These are phyloP conservation scores for Morpho achilles DNA, from an alignment of 2,888 invertebrate species.

Conservation along the genomic window DNA sequence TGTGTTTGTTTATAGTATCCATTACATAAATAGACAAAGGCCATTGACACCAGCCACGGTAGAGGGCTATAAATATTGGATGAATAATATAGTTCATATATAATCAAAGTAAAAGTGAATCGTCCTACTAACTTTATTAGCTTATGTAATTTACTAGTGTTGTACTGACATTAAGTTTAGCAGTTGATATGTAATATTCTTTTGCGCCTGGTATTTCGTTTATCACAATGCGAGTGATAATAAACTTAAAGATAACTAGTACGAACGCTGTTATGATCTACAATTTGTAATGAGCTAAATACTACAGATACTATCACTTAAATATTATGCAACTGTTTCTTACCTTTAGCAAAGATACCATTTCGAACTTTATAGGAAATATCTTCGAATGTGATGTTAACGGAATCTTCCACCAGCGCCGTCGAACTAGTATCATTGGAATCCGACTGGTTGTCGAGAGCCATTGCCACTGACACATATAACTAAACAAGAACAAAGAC, in stretches of 20 bases:
- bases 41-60: slow-evolving; percentile 6
- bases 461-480: slow-evolving; percentile 41
- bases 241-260: slow-evolving; percentile 35
- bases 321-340: slow-evolving; percentile 22
- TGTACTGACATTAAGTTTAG: neutral
- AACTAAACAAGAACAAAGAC: slow-evolving; percentile 37
- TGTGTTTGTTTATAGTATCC: neutral
- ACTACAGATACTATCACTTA: slow-evolving; percentile 15
- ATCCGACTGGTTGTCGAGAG: slow-evolving; percentile 55
- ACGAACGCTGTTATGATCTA: slow-evolving; percentile 22
- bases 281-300: slow-evolving; percentile 26
- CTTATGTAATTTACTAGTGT: neutral
- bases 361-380: slow-evolving; percentile 82
- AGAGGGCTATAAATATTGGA: neutral
- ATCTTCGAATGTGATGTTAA: slow-evolving; percentile 83
- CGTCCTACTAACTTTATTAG: slow-evolving; percentile 2
- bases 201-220: slow-evolving; percentile 11
- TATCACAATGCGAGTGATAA: slow-evolving; percentile 36
- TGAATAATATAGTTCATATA: slow-evolving; percentile 3
- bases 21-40: slow-evolving; percentile 5
- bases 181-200: slow-evolving; percentile 1
- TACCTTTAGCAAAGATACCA: slow-evolving; percentile 78
- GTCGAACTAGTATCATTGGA: slow-evolving; percentile 62
- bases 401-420: slow-evolving; percentile 62
- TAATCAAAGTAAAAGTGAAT: slow-evolving; percentile 6